phyloP scores from a whole-genome alignment of 2,113 vertebrate genomes.

The Sinocyclocheilus maitianheensis region DNA sequence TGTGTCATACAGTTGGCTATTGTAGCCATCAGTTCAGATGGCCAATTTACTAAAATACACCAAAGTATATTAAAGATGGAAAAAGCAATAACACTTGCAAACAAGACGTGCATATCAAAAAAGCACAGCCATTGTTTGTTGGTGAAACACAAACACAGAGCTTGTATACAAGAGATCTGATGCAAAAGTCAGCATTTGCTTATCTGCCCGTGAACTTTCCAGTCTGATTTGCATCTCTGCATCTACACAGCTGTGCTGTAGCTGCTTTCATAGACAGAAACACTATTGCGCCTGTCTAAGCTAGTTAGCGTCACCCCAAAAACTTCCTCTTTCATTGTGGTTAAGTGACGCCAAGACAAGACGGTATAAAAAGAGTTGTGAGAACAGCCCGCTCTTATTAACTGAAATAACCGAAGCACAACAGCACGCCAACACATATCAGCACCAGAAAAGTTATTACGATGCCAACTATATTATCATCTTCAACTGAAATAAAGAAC shows the following conservation, averaged over 20 bases:
- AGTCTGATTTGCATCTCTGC: constrained; percentile 73
- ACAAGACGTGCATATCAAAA: not conserved
- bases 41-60: constrained; percentile 3
- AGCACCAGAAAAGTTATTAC: constrained; percentile 49
- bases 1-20: not conserved
- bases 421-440: not conserved
- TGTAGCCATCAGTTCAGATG: not conserved
- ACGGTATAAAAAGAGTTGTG: constrained; percentile 69
- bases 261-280: constrained; percentile 42
- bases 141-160: constrained; percentile 14
- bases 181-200: constrained; percentile 67
- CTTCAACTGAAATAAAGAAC: constrained; percentile 68
- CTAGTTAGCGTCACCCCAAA: constrained; percentile 63
- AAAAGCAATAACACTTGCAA: not conserved
- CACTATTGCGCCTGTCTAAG: constrained; percentile 1
- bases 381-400: constrained; percentile 35
- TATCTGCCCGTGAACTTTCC: constrained; percentile 68
- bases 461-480: constrained; percentile 73
- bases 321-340: constrained; percentile 76
- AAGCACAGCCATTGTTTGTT: not conserved
- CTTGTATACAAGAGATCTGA: constrained; percentile 20
- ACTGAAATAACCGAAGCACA: constrained; percentile 17
- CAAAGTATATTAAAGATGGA: not conserved
- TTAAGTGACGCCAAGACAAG: constrained; percentile 59
- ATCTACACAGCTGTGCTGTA: constrained; percentile 47